Evolutionary conservation across 1,140 invertebrate species (phyloP), one percentile per base, ranked within the genome.

Genomic region (Tetragonula clypearis): DNA sequence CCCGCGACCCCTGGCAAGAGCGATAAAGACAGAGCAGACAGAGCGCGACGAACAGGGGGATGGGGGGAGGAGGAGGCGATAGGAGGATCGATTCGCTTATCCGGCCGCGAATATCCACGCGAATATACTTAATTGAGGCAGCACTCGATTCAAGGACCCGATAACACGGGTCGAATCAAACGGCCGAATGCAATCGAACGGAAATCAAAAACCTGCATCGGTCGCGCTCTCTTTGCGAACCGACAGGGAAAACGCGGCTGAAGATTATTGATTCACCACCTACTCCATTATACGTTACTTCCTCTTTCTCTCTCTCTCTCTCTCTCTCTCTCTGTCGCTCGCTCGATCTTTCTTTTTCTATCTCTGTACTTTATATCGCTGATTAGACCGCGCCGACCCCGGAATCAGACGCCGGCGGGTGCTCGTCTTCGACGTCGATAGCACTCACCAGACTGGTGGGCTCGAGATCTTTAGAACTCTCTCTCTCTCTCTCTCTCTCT

Each of bases 51-150:
- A 35, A 6, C 23, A 1, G 21, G 23, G 23, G 14, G 26, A 2
- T 1, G 15, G 49, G 8, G 15, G 15, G 53, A 5, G 49, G 26
- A n/a, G n/a, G 23, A 23, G n/a, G 14, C 41, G 41, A 49, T 49
- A 35, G 41, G 60, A 56, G 58, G 76, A 82, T 82, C 77, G 82
- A 84, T 84, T 79, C 82, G 68, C 82, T 79, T 79, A 79, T 84
- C 77, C 69, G 68, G 66, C 56, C 75, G 82, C 75, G 76, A 84
- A 84, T 78, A 82, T 77, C 74, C 81, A 56, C 53, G 81, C 73
- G 81, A 83, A 84, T 84, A 84, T 79, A 84, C 82, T 84, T 79
- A 79, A 84, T 84, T 73, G 82, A 79, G 75, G 56, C 82, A 41
- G 77, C 77, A 84, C 82, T 84, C 76, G 77, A 84, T 62, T 84